phyloP scores from a whole-genome alignment of 2,797 vertebrate species.

The Syngnathus acus region DNA sequence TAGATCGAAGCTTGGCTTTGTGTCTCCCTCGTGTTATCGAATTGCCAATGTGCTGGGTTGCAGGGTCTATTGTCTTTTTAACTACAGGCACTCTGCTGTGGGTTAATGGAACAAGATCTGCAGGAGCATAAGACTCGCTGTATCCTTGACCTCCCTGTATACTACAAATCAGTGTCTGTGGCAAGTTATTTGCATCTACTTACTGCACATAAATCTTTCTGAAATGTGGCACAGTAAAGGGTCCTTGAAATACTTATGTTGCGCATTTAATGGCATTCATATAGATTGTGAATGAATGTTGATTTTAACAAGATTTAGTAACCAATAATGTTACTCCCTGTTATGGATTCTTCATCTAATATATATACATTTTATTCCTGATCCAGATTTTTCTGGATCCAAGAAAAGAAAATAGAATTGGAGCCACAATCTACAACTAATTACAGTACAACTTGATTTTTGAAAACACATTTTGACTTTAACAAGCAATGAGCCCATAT shows the following conservation, averaged over 20 bases:
- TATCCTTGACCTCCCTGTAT: conserved; percentile 25
- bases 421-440: not conserved
- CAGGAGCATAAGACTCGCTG: conserved; percentile 7
- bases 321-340: not conserved
- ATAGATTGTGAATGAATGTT: not conserved
- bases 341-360: not conserved
- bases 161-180: conserved; percentile 11
- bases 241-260: not conserved
- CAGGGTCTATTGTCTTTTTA: conserved; percentile 35
- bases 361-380: not conserved
- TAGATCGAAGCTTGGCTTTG: conserved; percentile 41
- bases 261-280: not conserved
- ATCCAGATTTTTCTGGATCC: not conserved
- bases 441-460: not conserved
- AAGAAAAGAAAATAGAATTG: not conserved
- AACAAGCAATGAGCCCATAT: not conserved
- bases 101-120: conserved; percentile 42
- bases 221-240: not conserved
- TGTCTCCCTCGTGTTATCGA: conserved; percentile 38
- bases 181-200: conserved; percentile 5
- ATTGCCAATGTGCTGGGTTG: conserved; percentile 21
- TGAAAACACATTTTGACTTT: not conserved
- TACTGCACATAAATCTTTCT: conserved; percentile 6
- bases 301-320: not conserved
- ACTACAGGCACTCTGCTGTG: conserved; percentile 27